Conservation (phyloP, 1,140 invertebrate genomes). For the Pogonomyrmex californicus region DNA sequence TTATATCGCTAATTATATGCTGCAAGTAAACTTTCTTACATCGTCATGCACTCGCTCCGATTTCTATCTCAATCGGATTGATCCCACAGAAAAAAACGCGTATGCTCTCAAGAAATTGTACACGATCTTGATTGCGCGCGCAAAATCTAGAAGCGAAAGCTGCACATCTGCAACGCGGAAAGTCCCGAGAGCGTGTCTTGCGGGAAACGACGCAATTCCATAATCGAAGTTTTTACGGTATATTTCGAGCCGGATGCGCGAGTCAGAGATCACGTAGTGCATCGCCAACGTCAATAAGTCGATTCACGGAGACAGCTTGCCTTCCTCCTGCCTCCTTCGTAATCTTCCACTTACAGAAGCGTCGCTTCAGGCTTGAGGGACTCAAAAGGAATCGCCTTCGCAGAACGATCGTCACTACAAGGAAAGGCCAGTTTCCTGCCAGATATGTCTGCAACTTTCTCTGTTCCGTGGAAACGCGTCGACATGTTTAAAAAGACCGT, state of each 20-base stretch:
- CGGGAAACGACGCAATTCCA: not conserved
- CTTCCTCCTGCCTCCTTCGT: not conserved
- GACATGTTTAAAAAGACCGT: slow-evolving; percentile 47
- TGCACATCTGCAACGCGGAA: not conserved
- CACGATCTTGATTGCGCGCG: not conserved
- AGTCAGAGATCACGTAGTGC: not conserved
- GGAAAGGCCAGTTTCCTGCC: slow-evolving; percentile 18
- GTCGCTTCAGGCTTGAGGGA: not conserved
- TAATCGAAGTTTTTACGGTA: slow-evolving; percentile 33
- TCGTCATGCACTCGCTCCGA: not conserved
- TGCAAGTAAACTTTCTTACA: not conserved
- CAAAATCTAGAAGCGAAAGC: not conserved
- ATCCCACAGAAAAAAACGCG: slow-evolving; percentile 5
- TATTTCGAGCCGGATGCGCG: not conserved
- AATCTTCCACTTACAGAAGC: not conserved
- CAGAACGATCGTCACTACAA: slow-evolving; percentile 27
- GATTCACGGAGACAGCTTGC: slow-evolving; percentile 16
- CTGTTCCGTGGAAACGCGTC: slow-evolving; percentile 20
- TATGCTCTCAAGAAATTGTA: slow-evolving; percentile 21
- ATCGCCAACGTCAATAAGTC: slow-evolving; percentile 23
- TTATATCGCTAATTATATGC: slow-evolving; percentile 12
- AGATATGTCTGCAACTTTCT: slow-evolving; percentile 36
- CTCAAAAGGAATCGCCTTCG: slow-evolving; percentile 34
- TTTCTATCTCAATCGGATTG: not conserved
- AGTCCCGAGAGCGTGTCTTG: not conserved